These are phyloP conservation scores for Anolis apletophallus DNA, from an alignment of 2,797 vertebrate genomes.

Conservation along the genomic window DNA sequence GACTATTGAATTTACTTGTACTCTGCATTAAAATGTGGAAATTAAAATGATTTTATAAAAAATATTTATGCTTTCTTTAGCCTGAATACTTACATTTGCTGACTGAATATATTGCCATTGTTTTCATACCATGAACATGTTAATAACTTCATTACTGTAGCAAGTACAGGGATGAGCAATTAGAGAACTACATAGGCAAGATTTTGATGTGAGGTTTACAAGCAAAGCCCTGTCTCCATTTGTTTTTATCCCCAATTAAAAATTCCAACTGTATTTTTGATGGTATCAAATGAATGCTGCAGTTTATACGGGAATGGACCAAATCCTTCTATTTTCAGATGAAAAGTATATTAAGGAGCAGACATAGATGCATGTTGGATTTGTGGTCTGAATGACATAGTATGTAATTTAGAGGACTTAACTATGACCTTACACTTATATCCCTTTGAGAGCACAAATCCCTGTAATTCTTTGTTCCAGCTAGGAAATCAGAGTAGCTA, in stretches of 20 bases:
- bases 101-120: neutral
- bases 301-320: neutral
- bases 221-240: slow-evolving; percentile 4
- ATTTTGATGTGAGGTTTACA: neutral
- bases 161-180: neutral
- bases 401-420: neutral
- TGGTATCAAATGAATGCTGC: slow-evolving; percentile 7
- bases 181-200: neutral
- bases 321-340: slow-evolving; percentile 39
- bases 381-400: neutral
- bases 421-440: neutral
- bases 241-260: slow-evolving; percentile 31
- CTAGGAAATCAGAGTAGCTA: neutral
- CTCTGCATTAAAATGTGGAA: no score
- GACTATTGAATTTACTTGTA: neutral
- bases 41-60: neutral
- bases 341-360: slow-evolving; percentile 21
- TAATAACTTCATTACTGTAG: slow-evolving; percentile 10
- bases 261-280: slow-evolving; percentile 14
- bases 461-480: neutral
- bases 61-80: neutral
- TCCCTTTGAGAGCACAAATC: neutral
- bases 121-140: slow-evolving; percentile 20
- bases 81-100: neutral
- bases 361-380: neutral